Percentiles rank a stretch among this genome's conserved stretches.
Conservation (phyloP, 2,113 vertebrate species). For the Caranx ignobilis region DNA sequence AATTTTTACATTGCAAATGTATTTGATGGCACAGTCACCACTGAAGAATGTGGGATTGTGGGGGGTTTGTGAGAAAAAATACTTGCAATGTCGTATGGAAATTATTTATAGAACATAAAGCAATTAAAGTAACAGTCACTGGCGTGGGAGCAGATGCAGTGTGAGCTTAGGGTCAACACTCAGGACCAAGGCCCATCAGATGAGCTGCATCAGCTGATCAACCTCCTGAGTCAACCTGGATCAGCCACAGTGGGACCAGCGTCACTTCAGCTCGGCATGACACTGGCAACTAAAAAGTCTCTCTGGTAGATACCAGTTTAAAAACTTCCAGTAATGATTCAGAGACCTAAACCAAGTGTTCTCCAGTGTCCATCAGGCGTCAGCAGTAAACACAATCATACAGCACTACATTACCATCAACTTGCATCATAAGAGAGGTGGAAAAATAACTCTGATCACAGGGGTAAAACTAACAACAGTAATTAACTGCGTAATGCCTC, state of each 20-base stretch:
- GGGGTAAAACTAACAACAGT: slow-evolving; percentile 26
- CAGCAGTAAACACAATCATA: not conserved
- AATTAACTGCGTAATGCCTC: slow-evolving; percentile 30
- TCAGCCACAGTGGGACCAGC: not conserved
- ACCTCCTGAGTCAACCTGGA: not conserved
- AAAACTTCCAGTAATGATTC: not conserved
- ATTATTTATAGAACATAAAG: not conserved
- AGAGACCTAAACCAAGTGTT: not conserved
- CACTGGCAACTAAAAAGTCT: not conserved
- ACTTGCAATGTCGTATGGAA: not conserved
- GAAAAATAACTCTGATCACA: slow-evolving; percentile 26
- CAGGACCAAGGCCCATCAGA: not conserved
- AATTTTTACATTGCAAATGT: no score
- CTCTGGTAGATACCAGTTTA: no score
- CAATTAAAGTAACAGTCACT: not conserved
- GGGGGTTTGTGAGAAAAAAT: no score
- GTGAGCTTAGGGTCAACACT: not conserved
- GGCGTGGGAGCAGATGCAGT: not conserved
- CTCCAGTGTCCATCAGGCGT: not conserved
- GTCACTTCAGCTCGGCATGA: not conserved
- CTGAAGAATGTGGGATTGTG: no score
- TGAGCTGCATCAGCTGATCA: not conserved
- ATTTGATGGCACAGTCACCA: no score
- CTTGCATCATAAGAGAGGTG: slow-evolving; percentile 5
- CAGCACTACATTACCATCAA: not conserved